Base-by-base conservation (phyloP, 2,113 vertebrate species). In the Ailuropoda melanoleuca region DNA sequence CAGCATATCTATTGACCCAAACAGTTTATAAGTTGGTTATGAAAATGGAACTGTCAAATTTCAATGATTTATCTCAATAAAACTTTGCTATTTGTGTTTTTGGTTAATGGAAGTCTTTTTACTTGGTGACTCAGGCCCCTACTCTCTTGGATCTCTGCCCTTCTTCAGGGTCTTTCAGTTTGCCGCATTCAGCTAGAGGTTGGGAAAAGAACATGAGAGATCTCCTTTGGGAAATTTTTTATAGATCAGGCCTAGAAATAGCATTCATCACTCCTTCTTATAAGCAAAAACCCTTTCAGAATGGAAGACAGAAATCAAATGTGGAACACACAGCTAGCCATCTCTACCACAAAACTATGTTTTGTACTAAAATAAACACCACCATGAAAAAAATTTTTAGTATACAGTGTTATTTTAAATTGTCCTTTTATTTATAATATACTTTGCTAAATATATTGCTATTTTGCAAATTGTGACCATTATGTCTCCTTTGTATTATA, bases 301-400 rank as follows among this genome's bases (percentile, higher is more conserved):
- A 34, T 90, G 46, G 34, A 70, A 86, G 72, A 82, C 14, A 78
- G 6, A 89, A 19, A 90, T 91, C 14, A 93, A 50, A 77, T 77
- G 50, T 93, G 48, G 60, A 34, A 46, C 17, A 94, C 15, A 64
- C 3, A 97, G 29, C 17, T 46, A 64, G 26, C 6, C 14, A 74
- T 58, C 21, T 88, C 64, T 74, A 88, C 24, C 58, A 80, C 7
- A 86, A 91, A 86, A 62, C 48, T 85, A 24, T 78, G 62, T 75
- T 94, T 94, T 94, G 90, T 80, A 82, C 78, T 75, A 94, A 95
- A 92, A 50, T 75, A 85, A 80, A 62, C 7, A 82, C 5, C 17
- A 77, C 8, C 10, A 11, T 86, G 48, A 72, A 92, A 78, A 75
- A 68, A 78, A 24, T 26, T 6, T 82, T 37, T 58, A 62, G 31